These are phyloP conservation scores for Lagopus muta DNA, from an alignment of 2,113 vertebrate species.

Conservation along the genomic window DNA sequence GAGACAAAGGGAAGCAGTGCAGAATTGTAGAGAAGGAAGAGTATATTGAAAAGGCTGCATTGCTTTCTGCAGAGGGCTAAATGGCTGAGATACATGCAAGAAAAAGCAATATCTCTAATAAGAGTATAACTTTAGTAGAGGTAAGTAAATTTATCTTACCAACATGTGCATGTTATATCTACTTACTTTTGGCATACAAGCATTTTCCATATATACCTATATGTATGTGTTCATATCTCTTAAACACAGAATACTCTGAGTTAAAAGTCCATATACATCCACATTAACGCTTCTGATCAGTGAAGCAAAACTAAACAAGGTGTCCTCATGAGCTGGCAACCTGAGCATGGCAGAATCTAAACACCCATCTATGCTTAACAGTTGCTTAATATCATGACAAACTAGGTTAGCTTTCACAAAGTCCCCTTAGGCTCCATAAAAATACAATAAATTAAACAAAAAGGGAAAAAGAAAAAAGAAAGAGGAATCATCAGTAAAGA, in stretches of 20 bases:
- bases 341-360: neutral
- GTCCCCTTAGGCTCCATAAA: neutral
- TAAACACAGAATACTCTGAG: neutral
- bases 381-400: neutral
- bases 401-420: neutral
- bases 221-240: fast-evolving
- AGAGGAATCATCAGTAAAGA: conserved; percentile 22
- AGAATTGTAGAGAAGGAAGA: neutral
- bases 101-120: neutral
- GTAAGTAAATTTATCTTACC: neutral
- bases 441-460: neutral
- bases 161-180: fast-evolving
- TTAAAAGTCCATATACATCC: neutral
- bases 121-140: neutral
- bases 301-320: neutral
- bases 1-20: conserved; percentile 27
- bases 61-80: neutral
- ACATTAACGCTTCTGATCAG: neutral
- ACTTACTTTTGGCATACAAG: fast-evolving
- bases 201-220: neutral
- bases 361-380: neutral
- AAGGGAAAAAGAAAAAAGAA: neutral
- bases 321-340: neutral
- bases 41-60: neutral
- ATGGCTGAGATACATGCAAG: neutral